Evolutionary conservation across 2,797 vertebrate genomes (phyloP), one percentile per base, ranked within the genome.

Genomic region (Cuniculus paca): DNA sequence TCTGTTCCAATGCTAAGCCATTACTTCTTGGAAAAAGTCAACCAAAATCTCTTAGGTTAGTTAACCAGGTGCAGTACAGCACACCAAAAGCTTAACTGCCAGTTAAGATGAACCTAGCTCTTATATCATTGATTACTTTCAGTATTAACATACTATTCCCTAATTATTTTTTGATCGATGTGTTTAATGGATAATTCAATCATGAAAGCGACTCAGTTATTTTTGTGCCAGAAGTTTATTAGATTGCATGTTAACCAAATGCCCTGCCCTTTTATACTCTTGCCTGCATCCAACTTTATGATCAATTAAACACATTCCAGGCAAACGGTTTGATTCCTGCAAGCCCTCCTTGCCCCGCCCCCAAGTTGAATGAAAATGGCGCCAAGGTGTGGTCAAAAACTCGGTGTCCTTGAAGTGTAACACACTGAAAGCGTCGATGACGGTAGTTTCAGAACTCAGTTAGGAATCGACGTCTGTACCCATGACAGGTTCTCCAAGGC

Each of bases 21-120:
- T 94, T 96, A 96, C 92, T 97, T 94, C 97, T 97, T 94, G 92
- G 95, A 97, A 96, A 75, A 97, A 84, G 60, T 97, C 97, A 98
- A 95, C 95, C 97, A 98, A 98, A 98, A 98, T 97, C 92, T 98
- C 78, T 42, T 85, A 94, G 39, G 75, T 96, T 98, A 92, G 96
- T 96, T 97, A 96, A 95, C 75, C 95, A 97, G 97, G 98, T 98
- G 97, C 97, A 97, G 77, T 95, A 96, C 79, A 97, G 98, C 97
- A 97, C 98, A 97, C 95, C 92, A 68, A 97, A 96, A 98, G 60
- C 95, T 95, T 93, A 94, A 94, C 96, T 95, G 95, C 0, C 0
- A 95, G 89, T 93, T 52, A 52, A 96, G 96, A 92, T 60, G 87
- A 6, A 0, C 97, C 93, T 90, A 92, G 95, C 94, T 97, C 84